Percentiles rank a stretch among this genome's conserved stretches.
phyloP scores from a whole-genome alignment of 1,140 invertebrate species.

The Drosophila santomea region DNA sequence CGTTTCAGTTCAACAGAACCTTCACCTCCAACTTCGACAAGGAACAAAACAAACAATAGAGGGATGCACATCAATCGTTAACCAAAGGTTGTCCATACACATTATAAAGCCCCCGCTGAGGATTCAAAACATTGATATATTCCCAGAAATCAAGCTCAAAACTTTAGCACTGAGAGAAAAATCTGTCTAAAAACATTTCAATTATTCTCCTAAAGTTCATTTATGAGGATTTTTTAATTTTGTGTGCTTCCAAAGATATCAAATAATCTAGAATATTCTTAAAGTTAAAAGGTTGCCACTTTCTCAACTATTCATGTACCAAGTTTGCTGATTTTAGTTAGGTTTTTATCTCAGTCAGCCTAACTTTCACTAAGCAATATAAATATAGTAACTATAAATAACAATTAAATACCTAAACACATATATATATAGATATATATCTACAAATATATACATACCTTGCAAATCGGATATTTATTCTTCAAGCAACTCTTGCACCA shows the following conservation, averaged over 20 bases:
- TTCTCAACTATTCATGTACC: too few relatives aligned
- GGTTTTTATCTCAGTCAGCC: constrained; percentile 13
- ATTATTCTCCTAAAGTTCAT: neutral
- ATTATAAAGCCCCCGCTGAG: constrained; percentile 7
- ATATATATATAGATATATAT: constrained; percentile 38
- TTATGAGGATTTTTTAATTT: neutral
- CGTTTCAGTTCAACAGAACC: constrained; percentile 56
- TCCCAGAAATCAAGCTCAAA: constrained; percentile 52
- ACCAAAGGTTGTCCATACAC: constrained; percentile 41
- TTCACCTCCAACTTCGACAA: constrained; percentile 40
- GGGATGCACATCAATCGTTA: constrained; percentile 17
- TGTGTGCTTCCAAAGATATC: neutral
- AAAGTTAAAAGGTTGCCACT: neutral
- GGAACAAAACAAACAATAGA: constrained; percentile 59
- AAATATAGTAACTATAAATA: constrained; percentile 19
- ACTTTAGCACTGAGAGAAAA: constrained; percentile 15
- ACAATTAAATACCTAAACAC: constrained; percentile 16
- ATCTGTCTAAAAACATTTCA: constrained; percentile 22
- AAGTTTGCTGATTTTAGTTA: neutral
- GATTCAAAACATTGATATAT: constrained; percentile 3
- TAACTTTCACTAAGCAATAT: constrained; percentile 52
- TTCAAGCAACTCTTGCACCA: constrained; percentile 59
- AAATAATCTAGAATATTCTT: neutral
- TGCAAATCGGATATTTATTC: constrained; percentile 48
- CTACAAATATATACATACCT: constrained; percentile 29